Evolutionary conservation across 2,113 vertebrate species (phyloP).

Genomic region (Tupaia chinensis): DNA sequence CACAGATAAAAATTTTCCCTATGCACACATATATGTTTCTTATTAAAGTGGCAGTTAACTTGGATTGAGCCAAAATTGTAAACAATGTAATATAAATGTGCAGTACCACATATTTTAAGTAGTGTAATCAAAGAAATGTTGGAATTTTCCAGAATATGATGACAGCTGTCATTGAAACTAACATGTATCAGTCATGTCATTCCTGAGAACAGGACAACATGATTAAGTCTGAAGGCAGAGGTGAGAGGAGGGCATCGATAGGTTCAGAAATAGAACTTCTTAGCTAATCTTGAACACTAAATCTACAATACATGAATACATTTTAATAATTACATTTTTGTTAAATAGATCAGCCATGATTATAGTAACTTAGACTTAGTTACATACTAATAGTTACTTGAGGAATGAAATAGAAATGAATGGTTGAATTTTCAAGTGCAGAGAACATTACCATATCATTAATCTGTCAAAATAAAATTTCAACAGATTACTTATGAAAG

Average conservation of each 20-base stretch:
- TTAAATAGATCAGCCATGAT: neutral
- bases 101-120: neutral
- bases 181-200: neutral
- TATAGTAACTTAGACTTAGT: constrained; percentile 28
- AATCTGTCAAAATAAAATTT: constrained; percentile 3
- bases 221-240: neutral
- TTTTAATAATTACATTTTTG: constrained; percentile 35
- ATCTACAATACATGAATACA: neutral
- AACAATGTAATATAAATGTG: neutral
- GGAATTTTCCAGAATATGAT: neutral
- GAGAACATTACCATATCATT: neutral
- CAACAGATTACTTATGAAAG: neutral
- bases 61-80: neutral
- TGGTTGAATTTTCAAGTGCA: neutral
- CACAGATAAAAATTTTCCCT: neutral
- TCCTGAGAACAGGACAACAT: neutral
- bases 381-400: neutral
- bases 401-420: constrained; percentile 15
- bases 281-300: neutral
- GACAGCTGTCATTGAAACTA: constrained; percentile 51
- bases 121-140: neutral
- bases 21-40: neutral
- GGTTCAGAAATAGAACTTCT: neutral
- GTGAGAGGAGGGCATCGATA: neutral
- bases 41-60: neutral